Base-by-base conservation (phyloP, 2,888 invertebrate genomes). In the Idaea aversata region DNA sequence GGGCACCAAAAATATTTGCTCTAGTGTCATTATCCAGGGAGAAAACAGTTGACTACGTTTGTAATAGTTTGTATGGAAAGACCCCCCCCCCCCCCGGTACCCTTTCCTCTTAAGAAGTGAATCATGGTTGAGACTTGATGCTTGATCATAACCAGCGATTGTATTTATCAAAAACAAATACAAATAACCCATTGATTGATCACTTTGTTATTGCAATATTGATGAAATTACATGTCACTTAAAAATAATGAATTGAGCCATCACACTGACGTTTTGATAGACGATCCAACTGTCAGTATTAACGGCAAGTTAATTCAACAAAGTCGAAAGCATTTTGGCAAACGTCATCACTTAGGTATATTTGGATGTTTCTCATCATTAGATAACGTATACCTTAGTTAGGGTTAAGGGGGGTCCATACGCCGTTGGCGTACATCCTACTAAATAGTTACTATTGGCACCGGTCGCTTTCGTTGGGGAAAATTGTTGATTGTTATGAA, bases 321-420 rank as follows among this genome's bases (percentile, higher is more conserved):
- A 47, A 10, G 47, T 47, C 47, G 47, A 47, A 47, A 47, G 10
- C 47, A 47, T 47, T 47, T 47, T 47, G 6, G 47, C 47, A 47
- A 47, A 47, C 34, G 64, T 35, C 58, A 61, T 38, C 36, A 70
- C 70, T 25, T 25, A 25, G 25, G 25, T 25, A 25, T 70, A 76
- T 73, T 69, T 72, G 61, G 67, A 70, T 74, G 70, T 70, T 68
- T 68, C 70, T 74, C 63, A 71, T 65, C 72, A 67, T 34, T 36
- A 34, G n/a, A 13, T 61, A 61, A 34, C 25, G 25, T 25, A 25
- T 25, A 25, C 3, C 25, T 25, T 25, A 25, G 3, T 25, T 2
- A 25, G 25, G 25, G 25, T 25, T 25, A 25, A 25, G 25, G n/a
- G n/a, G n/a, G n/a, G n/a, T n/a, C n/a, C n/a, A n/a, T n/a, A n/a